phyloP scores from a whole-genome alignment of 2,797 vertebrate species.

The Enteromius thamalakanensis region DNA sequence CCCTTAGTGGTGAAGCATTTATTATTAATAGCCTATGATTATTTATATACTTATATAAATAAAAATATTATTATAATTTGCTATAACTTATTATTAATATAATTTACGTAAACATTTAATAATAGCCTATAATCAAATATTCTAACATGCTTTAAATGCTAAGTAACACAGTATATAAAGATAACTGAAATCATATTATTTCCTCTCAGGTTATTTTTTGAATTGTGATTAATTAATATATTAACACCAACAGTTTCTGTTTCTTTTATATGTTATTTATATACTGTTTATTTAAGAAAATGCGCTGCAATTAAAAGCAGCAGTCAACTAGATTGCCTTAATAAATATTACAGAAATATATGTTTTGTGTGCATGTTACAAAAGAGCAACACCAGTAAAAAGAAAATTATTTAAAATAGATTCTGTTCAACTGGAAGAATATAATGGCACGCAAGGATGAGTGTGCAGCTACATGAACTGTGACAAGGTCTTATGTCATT shows the following conservation, averaged over 20 bases:
- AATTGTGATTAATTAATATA: background rate
- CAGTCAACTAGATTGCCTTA: background rate
- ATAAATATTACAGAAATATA: background rate
- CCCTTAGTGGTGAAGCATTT: background rate
- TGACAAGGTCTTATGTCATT: conserved; percentile 33
- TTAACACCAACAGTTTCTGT: background rate
- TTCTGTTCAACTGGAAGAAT: conserved; percentile 4
- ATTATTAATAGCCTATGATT: no score
- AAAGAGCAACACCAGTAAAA: background rate
- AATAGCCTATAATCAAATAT: background rate
- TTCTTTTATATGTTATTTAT: background rate
- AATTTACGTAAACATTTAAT: background rate
- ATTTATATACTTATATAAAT: no score
- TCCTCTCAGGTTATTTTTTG: background rate
- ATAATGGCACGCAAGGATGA: background rate
- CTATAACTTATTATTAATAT: no score
- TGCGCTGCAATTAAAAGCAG: background rate
- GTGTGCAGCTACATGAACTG: background rate
- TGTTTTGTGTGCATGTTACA: background rate
- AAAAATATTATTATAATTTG: no score
- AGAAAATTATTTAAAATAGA: background rate
- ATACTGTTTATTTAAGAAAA: background rate
- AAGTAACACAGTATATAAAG: background rate
- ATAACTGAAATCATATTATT: background rate
- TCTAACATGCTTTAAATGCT: background rate